These are phyloP conservation scores for Hypotaenidia philippensis DNA, from an alignment of 2,797 vertebrate genomes.

Conservation along the genomic window DNA sequence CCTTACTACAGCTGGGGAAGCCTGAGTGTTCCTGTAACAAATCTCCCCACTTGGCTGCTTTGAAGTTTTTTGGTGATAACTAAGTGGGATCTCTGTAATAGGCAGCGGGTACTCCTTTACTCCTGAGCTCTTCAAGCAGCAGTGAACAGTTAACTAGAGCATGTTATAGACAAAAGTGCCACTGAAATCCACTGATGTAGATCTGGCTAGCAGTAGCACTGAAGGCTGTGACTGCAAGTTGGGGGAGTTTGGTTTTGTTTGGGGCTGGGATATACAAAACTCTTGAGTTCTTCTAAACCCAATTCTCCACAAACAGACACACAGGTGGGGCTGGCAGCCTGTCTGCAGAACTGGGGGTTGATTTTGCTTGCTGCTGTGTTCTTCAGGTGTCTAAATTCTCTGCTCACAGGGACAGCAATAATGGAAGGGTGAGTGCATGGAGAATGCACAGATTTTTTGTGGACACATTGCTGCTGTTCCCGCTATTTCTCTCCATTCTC, in stretches of 20 bases:
- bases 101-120: background rate
- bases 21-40: background rate
- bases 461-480: background rate
- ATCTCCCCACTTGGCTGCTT: background rate
- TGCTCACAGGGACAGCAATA: background rate
- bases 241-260: background rate
- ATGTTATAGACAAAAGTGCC: background rate
- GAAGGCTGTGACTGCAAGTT: background rate
- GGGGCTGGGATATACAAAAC: background rate
- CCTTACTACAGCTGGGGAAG: background rate
- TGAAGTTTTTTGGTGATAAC: background rate
- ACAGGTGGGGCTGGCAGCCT: background rate
- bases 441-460: background rate
- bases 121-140: background rate
- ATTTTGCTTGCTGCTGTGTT: background rate
- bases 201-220: background rate
- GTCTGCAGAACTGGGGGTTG: fast-evolving
- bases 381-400: background rate
- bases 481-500: background rate
- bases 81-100: background rate
- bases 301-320: no score
- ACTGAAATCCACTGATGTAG: background rate
- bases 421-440: background rate
- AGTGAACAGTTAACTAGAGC: background rate
- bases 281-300: background rate